phyloP scores from a whole-genome alignment of 2,113 vertebrate genomes.

The Eidolon helvum region DNA sequence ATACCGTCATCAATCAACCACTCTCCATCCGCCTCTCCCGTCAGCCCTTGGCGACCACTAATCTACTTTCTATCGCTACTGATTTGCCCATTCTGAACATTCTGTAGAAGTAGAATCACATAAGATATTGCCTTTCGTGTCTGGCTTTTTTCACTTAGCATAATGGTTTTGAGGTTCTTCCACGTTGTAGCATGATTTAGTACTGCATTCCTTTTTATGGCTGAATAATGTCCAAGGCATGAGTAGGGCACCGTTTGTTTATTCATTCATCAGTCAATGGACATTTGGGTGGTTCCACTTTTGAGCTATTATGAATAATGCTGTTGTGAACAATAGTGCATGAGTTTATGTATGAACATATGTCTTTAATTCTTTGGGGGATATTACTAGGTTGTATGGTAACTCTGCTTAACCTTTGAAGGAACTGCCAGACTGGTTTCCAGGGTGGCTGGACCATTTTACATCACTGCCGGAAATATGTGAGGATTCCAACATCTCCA shows the following conservation, averaged over 20 bases:
- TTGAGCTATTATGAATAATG: background rate
- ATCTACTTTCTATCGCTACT: background rate
- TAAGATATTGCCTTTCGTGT: rapidly evolving
- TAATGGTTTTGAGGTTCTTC: background rate
- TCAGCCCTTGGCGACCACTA: background rate
- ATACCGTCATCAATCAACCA: background rate
- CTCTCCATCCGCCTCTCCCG: background rate
- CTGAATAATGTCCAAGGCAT: rapidly evolving
- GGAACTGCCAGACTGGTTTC: background rate
- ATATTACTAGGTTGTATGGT: rapidly evolving
- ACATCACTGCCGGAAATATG: background rate
- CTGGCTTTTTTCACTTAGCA: background rate
- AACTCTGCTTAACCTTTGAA: background rate
- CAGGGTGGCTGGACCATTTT: background rate
- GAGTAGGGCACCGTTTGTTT: background rate
- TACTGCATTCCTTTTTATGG: background rate
- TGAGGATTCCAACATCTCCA: background rate
- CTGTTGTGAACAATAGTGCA: rapidly evolving
- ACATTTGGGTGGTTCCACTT: background rate
- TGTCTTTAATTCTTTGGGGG: background rate
- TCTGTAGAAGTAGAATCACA: background rate
- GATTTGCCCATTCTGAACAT: background rate
- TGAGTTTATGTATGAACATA: background rate
- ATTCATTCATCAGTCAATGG: background rate
- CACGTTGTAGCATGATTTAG: rapidly evolving